Evolutionary conservation across 2,113 vertebrate genomes (phyloP).

Genomic region (Misgurnus mizolepis): DNA sequence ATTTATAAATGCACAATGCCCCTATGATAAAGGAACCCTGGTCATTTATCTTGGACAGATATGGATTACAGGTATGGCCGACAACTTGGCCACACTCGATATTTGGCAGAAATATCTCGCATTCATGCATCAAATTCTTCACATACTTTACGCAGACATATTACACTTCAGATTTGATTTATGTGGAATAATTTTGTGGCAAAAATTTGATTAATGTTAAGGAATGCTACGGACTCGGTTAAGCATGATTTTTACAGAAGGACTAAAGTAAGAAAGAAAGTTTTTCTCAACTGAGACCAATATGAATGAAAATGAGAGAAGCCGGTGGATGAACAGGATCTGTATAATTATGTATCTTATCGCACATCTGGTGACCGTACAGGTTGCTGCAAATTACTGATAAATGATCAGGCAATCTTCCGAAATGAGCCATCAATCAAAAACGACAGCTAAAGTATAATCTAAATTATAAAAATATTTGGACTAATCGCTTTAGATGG

Average conservation of each 20-base stretch:
- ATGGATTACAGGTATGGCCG: conserved; percentile 26
- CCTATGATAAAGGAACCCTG: not conserved
- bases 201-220: conserved; percentile 41
- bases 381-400: conserved; percentile 51
- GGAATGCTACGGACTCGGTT: not conserved
- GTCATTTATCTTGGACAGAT: conserved; percentile 6
- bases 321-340: conserved; percentile 26
- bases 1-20: not conserved
- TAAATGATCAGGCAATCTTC: conserved; percentile 52
- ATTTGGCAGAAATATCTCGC: conserved; percentile 27
- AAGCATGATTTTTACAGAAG: not conserved
- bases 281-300: conserved; percentile 31
- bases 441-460: conserved; percentile 50
- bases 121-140: conserved; percentile 9
- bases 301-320: conserved; percentile 38
- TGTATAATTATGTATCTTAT: conserved; percentile 52
- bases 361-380: conserved; percentile 51
- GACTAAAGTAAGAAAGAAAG: conserved; percentile 35
- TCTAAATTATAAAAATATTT: conserved; percentile 49
- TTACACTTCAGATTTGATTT: not conserved
- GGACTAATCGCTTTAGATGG: conserved; percentile 36
- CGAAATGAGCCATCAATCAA: conserved; percentile 56
- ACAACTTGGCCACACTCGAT: not conserved
- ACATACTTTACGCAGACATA: conserved; percentile 24
- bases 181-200: conserved; percentile 12